phyloP scores from a whole-genome alignment of 2,113 vertebrate species.

The Nerophis lumbriciformis region DNA sequence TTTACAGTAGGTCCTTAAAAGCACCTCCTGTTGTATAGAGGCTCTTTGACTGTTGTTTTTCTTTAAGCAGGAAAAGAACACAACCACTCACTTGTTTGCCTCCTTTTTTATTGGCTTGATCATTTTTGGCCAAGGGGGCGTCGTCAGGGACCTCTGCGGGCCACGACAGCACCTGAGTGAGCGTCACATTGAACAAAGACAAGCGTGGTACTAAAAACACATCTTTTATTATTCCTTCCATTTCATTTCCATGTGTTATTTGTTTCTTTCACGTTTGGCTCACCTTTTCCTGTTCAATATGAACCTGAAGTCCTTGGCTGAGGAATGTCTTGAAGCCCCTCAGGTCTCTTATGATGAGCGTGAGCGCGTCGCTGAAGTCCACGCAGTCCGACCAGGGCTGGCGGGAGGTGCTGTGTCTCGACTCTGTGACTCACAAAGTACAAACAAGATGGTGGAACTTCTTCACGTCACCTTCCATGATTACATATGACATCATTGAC shows the following conservation, averaged over 20 bases:
- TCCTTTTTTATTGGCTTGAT: slow-evolving; percentile 27
- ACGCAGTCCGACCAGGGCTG: slow-evolving; percentile 71
- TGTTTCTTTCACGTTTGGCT: not conserved
- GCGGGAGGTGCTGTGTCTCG: slow-evolving; percentile 58
- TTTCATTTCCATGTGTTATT: too few relatives aligned
- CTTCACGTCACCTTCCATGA: too few relatives aligned
- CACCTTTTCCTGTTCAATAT: slow-evolving; percentile 82
- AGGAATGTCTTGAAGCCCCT: slow-evolving; percentile 75
- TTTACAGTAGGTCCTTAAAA: too few relatives aligned
- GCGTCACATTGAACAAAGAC: not conserved
- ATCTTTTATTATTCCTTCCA: not conserved
- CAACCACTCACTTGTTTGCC: slow-evolving; percentile 12
- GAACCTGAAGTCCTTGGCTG: slow-evolving; percentile 62
- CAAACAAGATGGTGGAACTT: too few relatives aligned
- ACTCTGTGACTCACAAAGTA: slow-evolving; percentile 33
- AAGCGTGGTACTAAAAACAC: not conserved
- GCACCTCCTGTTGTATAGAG: too few relatives aligned
- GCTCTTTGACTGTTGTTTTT: too few relatives aligned
- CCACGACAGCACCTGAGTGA: slow-evolving; percentile 47
- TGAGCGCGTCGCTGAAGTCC: slow-evolving; percentile 62
- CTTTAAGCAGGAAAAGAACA: too few relatives aligned
- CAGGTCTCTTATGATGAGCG: slow-evolving; percentile 62
- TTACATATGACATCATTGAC: too few relatives aligned
- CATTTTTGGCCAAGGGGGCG: slow-evolving; percentile 3
- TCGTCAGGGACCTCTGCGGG: slow-evolving; percentile 32